Evolutionary conservation across 2,888 invertebrate genomes (phyloP).

Genomic region (Dichetophora obliterata): DNA sequence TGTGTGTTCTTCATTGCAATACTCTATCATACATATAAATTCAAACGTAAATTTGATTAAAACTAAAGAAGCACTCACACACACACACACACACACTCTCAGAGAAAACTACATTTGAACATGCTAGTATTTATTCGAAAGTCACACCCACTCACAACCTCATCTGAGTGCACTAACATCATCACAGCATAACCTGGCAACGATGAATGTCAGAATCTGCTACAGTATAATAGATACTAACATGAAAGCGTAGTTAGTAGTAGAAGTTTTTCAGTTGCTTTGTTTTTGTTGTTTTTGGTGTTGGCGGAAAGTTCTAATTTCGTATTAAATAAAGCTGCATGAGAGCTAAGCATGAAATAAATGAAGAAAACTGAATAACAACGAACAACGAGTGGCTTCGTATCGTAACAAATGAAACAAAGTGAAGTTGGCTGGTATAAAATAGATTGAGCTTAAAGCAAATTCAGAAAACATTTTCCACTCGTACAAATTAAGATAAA

Average conservation of each 20-base stretch:
- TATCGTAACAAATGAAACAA: not conserved
- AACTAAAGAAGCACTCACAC: conserved; percentile 12
- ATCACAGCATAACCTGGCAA: too few relatives aligned
- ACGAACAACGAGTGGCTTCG: not conserved
- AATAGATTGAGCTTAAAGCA: not conserved
- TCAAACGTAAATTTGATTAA: conserved; percentile 11
- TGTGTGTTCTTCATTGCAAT: not conserved
- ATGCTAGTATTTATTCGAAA: not conserved
- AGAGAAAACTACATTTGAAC: not conserved
- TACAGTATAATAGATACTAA: too few relatives aligned
- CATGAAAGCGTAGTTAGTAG: too few relatives aligned
- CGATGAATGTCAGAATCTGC: too few relatives aligned
- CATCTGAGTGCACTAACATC: too few relatives aligned
- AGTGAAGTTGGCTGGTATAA: not conserved
- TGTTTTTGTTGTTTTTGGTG: not conserved
- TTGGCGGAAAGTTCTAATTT: conserved; percentile 1
- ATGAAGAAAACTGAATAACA: not conserved
- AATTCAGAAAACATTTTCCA: conserved; percentile 10
- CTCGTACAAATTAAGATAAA: not conserved
- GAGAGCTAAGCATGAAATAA: not conserved
- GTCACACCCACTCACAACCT: too few relatives aligned
- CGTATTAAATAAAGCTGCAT: not conserved
- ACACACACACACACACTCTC: conserved; percentile 11
- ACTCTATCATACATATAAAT: not conserved
- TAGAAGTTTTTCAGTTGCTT: too few relatives aligned